Percentiles rank a stretch among this genome's conserved stretches.
These are phyloP conservation scores for Grallaria varia DNA, from an alignment of 2,113 vertebrate genomes.

Conservation along the genomic window DNA sequence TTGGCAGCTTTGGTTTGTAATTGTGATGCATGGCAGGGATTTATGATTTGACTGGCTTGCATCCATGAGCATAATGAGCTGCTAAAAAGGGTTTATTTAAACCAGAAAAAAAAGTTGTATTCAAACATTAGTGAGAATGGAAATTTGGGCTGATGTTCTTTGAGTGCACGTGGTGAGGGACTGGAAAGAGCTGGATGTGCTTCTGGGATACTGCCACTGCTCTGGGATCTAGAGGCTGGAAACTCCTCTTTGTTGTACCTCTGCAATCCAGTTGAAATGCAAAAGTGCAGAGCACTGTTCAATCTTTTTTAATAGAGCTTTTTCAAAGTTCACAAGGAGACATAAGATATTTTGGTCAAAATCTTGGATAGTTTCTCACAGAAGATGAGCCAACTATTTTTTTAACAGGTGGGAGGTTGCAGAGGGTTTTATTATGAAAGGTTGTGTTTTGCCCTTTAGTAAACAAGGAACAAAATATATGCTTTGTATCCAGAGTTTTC, in stretches of 20 bases:
- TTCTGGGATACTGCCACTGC: not conserved
- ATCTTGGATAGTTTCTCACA: not conserved
- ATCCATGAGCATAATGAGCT: not conserved
- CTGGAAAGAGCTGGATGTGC: not conserved
- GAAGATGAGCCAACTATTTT: not conserved
- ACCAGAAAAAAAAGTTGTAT: not conserved
- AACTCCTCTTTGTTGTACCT: not conserved
- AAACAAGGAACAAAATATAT: not conserved
- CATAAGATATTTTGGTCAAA: not conserved
- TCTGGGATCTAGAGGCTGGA: not conserved
- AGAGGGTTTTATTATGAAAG: not conserved
- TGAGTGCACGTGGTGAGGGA: not conserved
- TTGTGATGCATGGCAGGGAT: not conserved
- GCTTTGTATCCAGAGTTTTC: not conserved
- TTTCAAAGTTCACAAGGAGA: not conserved
- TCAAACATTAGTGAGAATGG: not conserved
- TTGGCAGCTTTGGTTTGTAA: not conserved
- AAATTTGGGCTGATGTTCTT: not conserved
- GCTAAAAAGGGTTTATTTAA: not conserved
- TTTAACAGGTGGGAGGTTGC: not conserved
- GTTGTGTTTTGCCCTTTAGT: not conserved
- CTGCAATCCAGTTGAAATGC: not conserved
- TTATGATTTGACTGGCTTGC: not conserved
- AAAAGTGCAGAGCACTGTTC: not conserved
- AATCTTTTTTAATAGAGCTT: not conserved